Base-by-base conservation (phyloP, 2,113 vertebrate genomes). In the Periophthalmodon schlosseri region DNA sequence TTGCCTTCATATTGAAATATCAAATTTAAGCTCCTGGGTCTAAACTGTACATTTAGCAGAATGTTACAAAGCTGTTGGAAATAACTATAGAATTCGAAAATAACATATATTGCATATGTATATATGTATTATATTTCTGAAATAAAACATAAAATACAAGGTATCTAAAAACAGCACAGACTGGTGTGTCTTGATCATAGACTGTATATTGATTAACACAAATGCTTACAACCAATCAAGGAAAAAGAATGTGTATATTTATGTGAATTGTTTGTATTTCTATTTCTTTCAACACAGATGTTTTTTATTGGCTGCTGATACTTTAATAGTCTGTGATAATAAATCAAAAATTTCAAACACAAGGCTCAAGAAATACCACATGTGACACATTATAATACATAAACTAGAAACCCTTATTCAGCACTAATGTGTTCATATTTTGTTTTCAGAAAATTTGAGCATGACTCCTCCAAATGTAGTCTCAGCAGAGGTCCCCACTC, bases 371-470 rank as follows among this genome's bases (percentile, higher is more conserved):
- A 33, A 23, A 24, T 60, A n/a, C 20, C 20, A 44, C 36, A 39
- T 11, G 6, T 60, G 57, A 15, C 57, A 60, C 57, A 60, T 58
- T 24, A 9, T 34, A 16, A 5, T 63, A 20, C 7, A 36, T 36
- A 63, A 63, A 34, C 28, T 1, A 24, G 34, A 33, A 24, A 47
- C 8, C 2, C 7, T 46, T 9, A 0, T 46, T 23, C 14, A 56
- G 54, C 2, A 34, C 23, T 13, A 33, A 63, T 12, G 34, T 57
- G 0, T 2, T 0, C 14, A 11, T 20, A 16, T 67, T 70, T 72
- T 23, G 6, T 3, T 75, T 75, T 64, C 79, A 91, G 90, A 90
- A 39, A 70, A 20, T 70, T 47, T 70, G 1, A 66, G 65, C 0
- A 61, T 8, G 3, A 71, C 69, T 50, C 77, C 74, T 1, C 65